Base-by-base conservation (phyloP, 2,113 vertebrate genomes). In the Xerus inauris region DNA sequence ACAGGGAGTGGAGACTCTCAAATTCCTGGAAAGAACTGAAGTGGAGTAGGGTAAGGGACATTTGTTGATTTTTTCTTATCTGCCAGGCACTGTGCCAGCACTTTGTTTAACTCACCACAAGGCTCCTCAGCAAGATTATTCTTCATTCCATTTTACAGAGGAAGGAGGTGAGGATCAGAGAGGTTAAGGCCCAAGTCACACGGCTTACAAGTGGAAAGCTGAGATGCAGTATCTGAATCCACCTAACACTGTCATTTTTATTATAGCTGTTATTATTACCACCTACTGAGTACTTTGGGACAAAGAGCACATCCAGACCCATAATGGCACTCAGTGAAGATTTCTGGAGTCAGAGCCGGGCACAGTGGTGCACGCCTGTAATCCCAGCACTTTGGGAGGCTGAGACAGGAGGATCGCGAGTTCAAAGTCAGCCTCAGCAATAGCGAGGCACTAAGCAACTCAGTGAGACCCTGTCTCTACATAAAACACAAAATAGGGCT, bases 1-100 rank as follows among this genome's bases (percentile, higher is more conserved):
- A 9, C 12, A 32, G 38, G 45, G 22, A 45, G n/a, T 0, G 10
- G 80, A n/a, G 26, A 8, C 35, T 45, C 35, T 45, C 22, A 35
- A 0, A 54, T 89, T 97, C 91, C 54, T 95, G 69, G 92, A 87
- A 88, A 93, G 93, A 86, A 42, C 8, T 5, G 59, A 35, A 47
- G 51, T 3, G 17, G 38, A 54, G 7, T 12, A 20, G 49, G 24
- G 42, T 1, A 62, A 30, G 42, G 81, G 64, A 8, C 35, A 14
- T 5, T 14, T 30, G 32, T 5, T 5, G 2, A 0, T 10, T n/a
- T 10, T 42, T 42, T 42, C 67, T 76, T 26, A n/a, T 64, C 30
- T 13, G 40, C 51, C 3, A 5, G 14, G 82, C 22, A 0, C n/a
- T 6, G 17, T 3, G 72, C 62, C 91, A 64, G 79, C 4, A 5